A percentile compares a stretch with the other conserved stretches of the same genome.
Conservation (phyloP, 2,888 invertebrate species). For the Mesodorylaimus sp. region DNA sequence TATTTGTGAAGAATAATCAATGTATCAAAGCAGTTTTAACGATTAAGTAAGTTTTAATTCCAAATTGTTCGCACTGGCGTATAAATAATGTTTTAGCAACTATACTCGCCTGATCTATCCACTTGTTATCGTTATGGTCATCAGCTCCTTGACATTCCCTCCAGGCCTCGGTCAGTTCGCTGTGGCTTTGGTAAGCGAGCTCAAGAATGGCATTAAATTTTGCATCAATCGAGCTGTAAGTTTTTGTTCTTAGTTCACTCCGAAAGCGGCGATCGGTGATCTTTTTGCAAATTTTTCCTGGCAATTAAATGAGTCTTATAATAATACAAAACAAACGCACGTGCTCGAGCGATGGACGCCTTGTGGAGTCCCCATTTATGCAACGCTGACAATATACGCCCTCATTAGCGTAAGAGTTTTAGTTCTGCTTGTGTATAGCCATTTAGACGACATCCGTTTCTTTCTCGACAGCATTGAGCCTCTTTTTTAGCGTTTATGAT, state of each 20-base stretch:
- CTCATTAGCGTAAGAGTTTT: background rate
- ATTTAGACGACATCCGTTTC: too few species aligned
- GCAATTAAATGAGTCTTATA: too few species aligned
- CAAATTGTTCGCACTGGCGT: too few species aligned
- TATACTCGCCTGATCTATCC: slow-evolving; percentile 92
- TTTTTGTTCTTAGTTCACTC: slow-evolving; percentile 32
- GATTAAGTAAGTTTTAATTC: background rate
- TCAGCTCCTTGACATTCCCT: slow-evolving; percentile 72
- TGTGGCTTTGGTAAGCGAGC: slow-evolving; percentile 36
- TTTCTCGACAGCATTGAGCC: too few species aligned
- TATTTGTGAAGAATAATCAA: slow-evolving; percentile 46
- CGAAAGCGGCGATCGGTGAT: slow-evolving; percentile 46
- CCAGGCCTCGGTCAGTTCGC: slow-evolving; percentile 70
- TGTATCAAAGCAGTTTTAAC: background rate
- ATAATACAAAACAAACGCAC: too few species aligned
- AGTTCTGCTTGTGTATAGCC: too few species aligned
- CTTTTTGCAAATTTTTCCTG: slow-evolving; percentile 91
- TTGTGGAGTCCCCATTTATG: background rate
- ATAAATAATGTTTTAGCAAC: too few species aligned
- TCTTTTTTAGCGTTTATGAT: too few species aligned
- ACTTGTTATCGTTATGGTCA: slow-evolving; percentile 62
- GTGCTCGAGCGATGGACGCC: background rate
- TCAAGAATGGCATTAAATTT: too few species aligned
- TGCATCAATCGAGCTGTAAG: too few species aligned
- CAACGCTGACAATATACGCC: background rate